These are phyloP conservation scores for Mormyrops attenuatus DNA, from an alignment of 2,797 vertebrate genomes.

Conservation along the genomic window DNA sequence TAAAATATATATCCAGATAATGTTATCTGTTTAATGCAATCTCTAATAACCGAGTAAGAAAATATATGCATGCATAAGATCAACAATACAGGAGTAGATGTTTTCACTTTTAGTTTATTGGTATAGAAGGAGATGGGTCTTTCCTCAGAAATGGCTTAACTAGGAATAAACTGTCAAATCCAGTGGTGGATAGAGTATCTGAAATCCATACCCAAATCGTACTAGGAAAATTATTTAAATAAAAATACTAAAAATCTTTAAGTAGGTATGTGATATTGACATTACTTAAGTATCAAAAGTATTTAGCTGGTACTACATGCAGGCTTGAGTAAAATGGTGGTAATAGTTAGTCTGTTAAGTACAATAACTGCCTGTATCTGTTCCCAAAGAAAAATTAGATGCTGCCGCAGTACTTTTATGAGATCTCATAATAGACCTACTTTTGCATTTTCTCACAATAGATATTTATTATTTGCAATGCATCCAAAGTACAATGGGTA, in stretches of 20 bases:
- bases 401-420: background rate
- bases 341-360: background rate
- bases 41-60: background rate
- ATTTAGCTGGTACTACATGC: background rate
- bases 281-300: background rate
- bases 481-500: background rate
- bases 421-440: background rate
- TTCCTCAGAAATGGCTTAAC: background rate
- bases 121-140: background rate
- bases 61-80: background rate
- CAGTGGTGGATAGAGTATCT: background rate
- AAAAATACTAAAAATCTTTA: background rate
- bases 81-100: background rate
- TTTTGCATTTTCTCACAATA: background rate
- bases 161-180: background rate
- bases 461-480: background rate
- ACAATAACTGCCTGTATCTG: background rate
- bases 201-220: background rate
- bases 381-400: background rate
- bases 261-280: background rate
- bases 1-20: background rate
- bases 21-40: background rate
- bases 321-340: background rate
- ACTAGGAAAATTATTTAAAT: background rate
- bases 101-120: background rate